A percentile compares a stretch with the other conserved stretches of the same genome.
Conservation (phyloP, 1,140 invertebrate genomes). For the Globodera rostochiensis region DNA sequence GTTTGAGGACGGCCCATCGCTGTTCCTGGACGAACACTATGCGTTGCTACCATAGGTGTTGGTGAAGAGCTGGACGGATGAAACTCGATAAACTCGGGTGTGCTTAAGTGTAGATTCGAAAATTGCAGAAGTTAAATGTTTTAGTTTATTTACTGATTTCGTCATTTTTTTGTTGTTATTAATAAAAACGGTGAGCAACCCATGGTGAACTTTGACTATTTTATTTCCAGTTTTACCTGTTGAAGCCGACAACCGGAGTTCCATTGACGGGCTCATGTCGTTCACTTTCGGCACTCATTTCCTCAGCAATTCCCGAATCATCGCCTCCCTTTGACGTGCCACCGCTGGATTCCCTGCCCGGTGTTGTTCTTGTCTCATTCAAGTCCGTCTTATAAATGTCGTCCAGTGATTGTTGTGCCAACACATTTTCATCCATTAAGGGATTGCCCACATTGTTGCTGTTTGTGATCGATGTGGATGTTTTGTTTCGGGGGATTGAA, state of each 20-base stretch:
- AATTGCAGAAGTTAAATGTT: no score
- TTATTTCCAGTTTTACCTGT: background rate
- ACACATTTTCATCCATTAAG: background rate
- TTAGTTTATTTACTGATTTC: background rate
- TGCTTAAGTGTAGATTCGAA: background rate
- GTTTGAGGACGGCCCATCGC: constrained; percentile 52
- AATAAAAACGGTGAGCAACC: background rate
- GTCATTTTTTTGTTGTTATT: constrained; percentile 1
- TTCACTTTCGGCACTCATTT: constrained; percentile 46
- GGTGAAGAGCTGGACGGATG: background rate
- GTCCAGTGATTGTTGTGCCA: background rate
- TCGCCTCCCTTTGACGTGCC: constrained; percentile 56
- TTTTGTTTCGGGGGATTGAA: background rate
- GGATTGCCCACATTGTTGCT: background rate
- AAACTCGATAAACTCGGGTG: constrained; percentile 19
- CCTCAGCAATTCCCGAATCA: constrained; percentile 53
- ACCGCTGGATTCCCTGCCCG: constrained; percentile 51
- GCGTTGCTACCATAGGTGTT: background rate
- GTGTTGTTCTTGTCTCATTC: constrained; percentile 22
- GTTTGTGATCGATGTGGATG: background rate
- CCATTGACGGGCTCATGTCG: constrained; percentile 21
- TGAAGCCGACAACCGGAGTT: background rate
- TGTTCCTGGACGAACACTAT: constrained; percentile 21
- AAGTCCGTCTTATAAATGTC: constrained; percentile 11
- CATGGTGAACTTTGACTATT: constrained; percentile 11